Conservation (phyloP, 1,140 invertebrate genomes). For the Drosophila tsacasi region DNA sequence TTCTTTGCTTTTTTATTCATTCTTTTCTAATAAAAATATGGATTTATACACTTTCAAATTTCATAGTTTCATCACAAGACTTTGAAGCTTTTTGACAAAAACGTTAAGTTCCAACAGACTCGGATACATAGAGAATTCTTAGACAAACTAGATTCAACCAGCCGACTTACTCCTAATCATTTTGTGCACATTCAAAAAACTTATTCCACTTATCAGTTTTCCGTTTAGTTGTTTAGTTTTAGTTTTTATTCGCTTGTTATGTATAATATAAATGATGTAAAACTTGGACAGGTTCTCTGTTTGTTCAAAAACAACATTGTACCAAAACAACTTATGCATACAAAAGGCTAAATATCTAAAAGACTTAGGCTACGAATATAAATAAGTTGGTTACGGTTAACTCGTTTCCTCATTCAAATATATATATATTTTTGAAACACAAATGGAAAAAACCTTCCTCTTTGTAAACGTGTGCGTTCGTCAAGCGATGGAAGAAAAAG, state of each 20-base stretch:
- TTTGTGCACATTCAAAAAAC: conserved; percentile 42
- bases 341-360: conserved; percentile 52
- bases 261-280: conserved; percentile 68
- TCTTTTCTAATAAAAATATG: conserved; percentile 70
- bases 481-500: conserved; percentile 38
- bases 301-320: conserved; percentile 47
- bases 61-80: conserved; percentile 68
- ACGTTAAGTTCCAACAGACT: conserved; percentile 22
- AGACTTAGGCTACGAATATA: conserved; percentile 51
- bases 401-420: conserved; percentile 24
- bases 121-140: conserved; percentile 37
- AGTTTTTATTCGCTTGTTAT: conserved; percentile 13
- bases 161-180: conserved; percentile 7
- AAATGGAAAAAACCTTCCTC: conserved; percentile 34
- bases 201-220: conserved; percentile 27
- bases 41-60: conserved; percentile 43
- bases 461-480: conserved; percentile 21
- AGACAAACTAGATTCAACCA: conserved; percentile 17
- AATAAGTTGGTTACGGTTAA: conserved; percentile 35
- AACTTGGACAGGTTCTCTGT: conserved; percentile 66
- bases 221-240: conserved; percentile 11
- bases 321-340: conserved; percentile 63
- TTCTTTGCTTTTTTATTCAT: not conserved
- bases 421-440: conserved; percentile 17
- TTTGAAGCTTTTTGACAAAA: conserved; percentile 56